These are phyloP conservation scores for Tachina fera DNA, from an alignment of 2,888 invertebrate species.

Conservation along the genomic window DNA sequence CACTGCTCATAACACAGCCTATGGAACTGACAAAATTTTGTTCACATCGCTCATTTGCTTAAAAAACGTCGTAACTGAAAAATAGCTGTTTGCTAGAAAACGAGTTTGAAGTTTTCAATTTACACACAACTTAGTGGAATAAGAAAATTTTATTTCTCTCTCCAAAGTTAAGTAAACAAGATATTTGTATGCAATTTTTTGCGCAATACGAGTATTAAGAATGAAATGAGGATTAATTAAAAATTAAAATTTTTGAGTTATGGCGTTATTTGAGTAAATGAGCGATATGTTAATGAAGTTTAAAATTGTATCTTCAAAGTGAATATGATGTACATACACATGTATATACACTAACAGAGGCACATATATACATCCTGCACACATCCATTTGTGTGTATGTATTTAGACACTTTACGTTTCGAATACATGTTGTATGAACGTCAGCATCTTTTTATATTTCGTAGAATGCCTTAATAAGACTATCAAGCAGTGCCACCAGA, in stretches of 20 bases:
- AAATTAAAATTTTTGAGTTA: too few species aligned
- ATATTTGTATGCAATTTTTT: too few species aligned
- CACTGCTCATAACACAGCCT: neutral
- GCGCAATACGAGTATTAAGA: too few species aligned
- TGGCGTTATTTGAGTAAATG: too few species aligned
- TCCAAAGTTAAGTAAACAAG: too few species aligned
- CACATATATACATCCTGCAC: neutral
- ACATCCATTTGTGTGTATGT: neutral
- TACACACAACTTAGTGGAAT: too few species aligned
- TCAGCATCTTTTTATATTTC: slow-evolving; percentile 24
- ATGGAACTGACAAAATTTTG: slow-evolving; percentile 42
- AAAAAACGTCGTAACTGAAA: too few species aligned
- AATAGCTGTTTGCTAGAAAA: too few species aligned
- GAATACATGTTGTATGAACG: slow-evolving; percentile 20
- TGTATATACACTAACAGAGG: neutral
- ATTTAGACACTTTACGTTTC: neutral
- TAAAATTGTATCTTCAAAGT: slow-evolving; percentile 33
- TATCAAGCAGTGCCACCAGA: too few species aligned
- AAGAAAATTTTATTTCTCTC: too few species aligned
- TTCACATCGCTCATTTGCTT: neutral
- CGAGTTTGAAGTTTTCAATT: too few species aligned
- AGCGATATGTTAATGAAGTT: slow-evolving; percentile 36
- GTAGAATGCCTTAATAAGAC: slow-evolving; percentile 49
- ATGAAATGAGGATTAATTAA: too few species aligned
- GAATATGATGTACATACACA: neutral